Base-by-base conservation (phyloP, 1,140 invertebrate species). In the Lepidurus arcticus region DNA sequence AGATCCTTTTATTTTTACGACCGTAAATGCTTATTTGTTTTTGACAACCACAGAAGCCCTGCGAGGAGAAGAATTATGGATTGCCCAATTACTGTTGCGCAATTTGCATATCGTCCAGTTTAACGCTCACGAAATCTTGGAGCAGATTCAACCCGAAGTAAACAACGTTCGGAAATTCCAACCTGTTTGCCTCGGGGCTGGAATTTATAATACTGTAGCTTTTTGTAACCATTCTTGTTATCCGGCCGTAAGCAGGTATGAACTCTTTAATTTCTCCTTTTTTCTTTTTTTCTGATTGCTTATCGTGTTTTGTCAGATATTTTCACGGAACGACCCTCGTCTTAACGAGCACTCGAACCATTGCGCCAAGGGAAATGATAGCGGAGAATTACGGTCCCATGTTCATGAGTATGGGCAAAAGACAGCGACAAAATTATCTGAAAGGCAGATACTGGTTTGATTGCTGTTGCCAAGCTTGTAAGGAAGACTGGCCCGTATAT, bases 221-320 rank as follows among this genome's bases (percentile, higher is more conserved):
- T 86, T 97, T 24, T 93, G 97, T 81, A 98, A 98, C 85, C 95
- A 97, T 84, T 95, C 94, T 0, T 98, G 96, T 83, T 93, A 96
- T 85, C 95, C 95, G 9, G 89, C 91, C 78, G 90, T 97, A 44
- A 90, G 94, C 0, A 90, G 93, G 92, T 93, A 86, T 81, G 44
- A 34, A 16, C 26, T 74, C 42, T 76, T 74, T 65, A 21, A 65
- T 7, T 13, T 65, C 16, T 65, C 53, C 53, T 21, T 65, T 65
- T 65, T 7, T 65, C 0, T 21, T 47, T 16, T 11, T 6, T 21
- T 13, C 34, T 76, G n/a, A 65, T 11, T 65, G 9, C 44, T 34
- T 16, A 65, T 65, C 11, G 21, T 10, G 13, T 53, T 73, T 80
- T 85, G 84, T n/a, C 82, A 93, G 95, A 80, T 96, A 96, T 82